Conservation (phyloP, 1,140 invertebrate species). For the Hormaphis cornu region DNA sequence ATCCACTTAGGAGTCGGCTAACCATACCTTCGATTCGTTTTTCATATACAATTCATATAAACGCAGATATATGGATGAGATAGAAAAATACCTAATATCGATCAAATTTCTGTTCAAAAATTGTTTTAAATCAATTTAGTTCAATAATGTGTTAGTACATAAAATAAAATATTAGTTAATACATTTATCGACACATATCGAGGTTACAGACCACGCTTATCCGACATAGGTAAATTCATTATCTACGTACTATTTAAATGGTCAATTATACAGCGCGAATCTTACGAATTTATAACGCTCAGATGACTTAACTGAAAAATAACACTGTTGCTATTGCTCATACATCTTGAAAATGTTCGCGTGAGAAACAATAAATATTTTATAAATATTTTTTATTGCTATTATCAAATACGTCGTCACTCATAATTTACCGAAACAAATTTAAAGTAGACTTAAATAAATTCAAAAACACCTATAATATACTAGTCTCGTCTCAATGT, state of each 20-base stretch:
- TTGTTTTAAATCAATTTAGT: too few species aligned
- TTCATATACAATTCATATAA: too few species aligned
- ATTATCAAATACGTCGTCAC: neutral
- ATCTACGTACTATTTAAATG: conserved; percentile 22
- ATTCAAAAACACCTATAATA: neutral
- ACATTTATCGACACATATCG: neutral
- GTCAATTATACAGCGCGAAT: conserved; percentile 19
- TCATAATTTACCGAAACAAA: neutral
- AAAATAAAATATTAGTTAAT: neutral
- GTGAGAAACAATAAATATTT: neutral
- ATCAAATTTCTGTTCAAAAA: too few species aligned
- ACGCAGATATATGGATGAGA: too few species aligned
- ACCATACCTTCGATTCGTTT: too few species aligned
- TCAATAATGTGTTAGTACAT: neutral
- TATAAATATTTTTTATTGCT: neutral
- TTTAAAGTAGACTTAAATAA: neutral
- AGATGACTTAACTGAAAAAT: conserved; percentile 19
- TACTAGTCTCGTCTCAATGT: too few species aligned
- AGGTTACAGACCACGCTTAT: conserved; percentile 23
- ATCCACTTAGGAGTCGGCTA: too few species aligned
- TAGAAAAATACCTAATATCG: too few species aligned
- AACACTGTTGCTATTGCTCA: neutral
- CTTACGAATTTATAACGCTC: conserved; percentile 19
- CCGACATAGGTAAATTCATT: conserved; percentile 26
- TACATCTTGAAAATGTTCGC: neutral